Base-by-base conservation (phyloP, 2,888 invertebrate genomes). In the Hololepta plana region DNA sequence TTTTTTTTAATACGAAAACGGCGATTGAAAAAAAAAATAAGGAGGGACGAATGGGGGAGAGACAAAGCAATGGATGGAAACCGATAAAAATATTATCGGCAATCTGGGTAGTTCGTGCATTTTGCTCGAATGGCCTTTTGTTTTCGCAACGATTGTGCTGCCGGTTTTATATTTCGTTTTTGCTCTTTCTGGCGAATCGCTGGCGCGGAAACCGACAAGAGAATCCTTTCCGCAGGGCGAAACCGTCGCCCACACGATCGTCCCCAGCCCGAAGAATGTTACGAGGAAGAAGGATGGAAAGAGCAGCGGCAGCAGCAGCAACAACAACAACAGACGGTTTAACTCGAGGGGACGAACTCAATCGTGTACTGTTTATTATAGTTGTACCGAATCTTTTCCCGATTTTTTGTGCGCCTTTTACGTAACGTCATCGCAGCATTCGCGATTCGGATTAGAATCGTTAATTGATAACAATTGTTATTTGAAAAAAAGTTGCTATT, bases 171-270 rank as follows among this genome's bases (percentile, higher is more conserved):
- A 45, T 45, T 44, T 49, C 45, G 47, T 45, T 49, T 46, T 42
- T 41, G 39, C 43, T 41, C 44, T 46, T 49, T 48, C 51, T 47
- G 45, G 44, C 32, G 38, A 35, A n/a, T 40, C 45, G 43, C 35
- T 46, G 45, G 42, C 39, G 46, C 44, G 50, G 48, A 53, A 53
- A 51, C 42, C 47, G 49, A 52, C 53, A 51, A 49, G 51, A 46
- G 52, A 53, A 51, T 53, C 49, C 51, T 50, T 52, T 52, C 52
- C 53, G 51, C 47, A 46, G 44, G 43, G 39, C 36, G 37, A 38
- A 34, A 31, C 35, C 33, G n/a, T n/a, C n/a, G n/a, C n/a, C n/a
- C n/a, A n/a, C n/a, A n/a, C n/a, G n/a, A 20, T 32, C 31, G 29
- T 14, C 17, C n/a, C n/a, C 9, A 23, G 28, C 30, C 35, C 33